Conservation (phyloP, 2,113 vertebrate genomes). For the Plecotus auritus region DNA sequence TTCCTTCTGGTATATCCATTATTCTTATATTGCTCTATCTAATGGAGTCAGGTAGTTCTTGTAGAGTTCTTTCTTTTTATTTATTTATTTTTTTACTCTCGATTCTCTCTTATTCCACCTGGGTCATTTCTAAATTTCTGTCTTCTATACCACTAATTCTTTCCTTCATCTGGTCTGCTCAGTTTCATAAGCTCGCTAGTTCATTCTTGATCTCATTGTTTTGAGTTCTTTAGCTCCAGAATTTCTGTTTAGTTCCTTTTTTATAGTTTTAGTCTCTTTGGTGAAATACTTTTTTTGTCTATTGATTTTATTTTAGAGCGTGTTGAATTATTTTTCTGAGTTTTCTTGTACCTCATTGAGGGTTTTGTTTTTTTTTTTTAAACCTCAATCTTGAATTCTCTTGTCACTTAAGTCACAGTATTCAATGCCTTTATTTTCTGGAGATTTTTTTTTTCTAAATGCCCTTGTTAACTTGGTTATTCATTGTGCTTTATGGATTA, state of each 20-base stretch:
- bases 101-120: not conserved
- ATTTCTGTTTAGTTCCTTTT: not conserved
- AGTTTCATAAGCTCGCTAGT: not conserved
- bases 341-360: not conserved
- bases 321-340: not conserved
- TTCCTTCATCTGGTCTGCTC: not conserved
- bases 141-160: not conserved
- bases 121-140: not conserved
- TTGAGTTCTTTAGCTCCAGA: not conserved
- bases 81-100: not conserved
- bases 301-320: not conserved
- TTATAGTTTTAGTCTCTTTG: not conserved
- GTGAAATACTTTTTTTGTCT: not conserved
- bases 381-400: not conserved
- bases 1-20: not conserved
- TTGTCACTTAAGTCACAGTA: not conserved
- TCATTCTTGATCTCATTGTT: not conserved
- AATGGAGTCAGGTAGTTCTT: not conserved
- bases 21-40: not conserved
- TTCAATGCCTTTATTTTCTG: not conserved
- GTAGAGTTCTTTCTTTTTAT: not conserved
- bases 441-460: not conserved
- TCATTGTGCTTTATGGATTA: not conserved
- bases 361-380: not conserved
- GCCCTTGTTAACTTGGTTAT: not conserved